phyloP scores from a whole-genome alignment of 2,113 vertebrate species.

The Mus spicilegus region DNA sequence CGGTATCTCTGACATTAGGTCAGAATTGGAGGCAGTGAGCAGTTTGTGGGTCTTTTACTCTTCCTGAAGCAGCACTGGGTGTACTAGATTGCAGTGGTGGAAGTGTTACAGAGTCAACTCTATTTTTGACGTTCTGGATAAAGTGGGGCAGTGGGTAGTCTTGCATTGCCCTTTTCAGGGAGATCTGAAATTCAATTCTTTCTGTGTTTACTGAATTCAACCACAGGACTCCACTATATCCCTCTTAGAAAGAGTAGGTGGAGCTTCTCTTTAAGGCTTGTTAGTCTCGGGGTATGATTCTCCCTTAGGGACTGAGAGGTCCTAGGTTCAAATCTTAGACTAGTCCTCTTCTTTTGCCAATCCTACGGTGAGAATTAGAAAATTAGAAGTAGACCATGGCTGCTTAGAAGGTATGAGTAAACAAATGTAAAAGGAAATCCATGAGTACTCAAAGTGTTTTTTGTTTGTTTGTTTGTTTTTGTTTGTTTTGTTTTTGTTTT shows the following conservation, averaged over 20 bases:
- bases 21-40: too few species aligned
- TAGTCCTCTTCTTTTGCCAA: slow-evolving; percentile 45
- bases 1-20: too few species aligned
- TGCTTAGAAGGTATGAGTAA: neutral
- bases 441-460: too few species aligned
- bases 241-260: neutral
- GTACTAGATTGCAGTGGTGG: neutral
- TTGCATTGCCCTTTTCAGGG: neutral
- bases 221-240: rapidly evolving
- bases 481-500: too few species aligned
- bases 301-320: slow-evolving; percentile 87
- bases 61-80: too few species aligned
- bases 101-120: too few species aligned
- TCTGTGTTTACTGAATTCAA: rapidly evolving
- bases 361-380: too few species aligned
- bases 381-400: neutral
- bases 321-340: slow-evolving; percentile 86
- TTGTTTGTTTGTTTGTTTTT: too few species aligned
- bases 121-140: neutral
- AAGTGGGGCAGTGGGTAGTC: too few species aligned
- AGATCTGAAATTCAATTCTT: neutral
- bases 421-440: neutral
- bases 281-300: slow-evolving; percentile 88
- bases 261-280: rapidly evolving
- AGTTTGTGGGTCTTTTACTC: neutral